Evolutionary conservation across 2,888 invertebrate species (phyloP), one percentile per base, ranked within the genome.

Genomic region (Sepioteuthis lessoniana): DNA sequence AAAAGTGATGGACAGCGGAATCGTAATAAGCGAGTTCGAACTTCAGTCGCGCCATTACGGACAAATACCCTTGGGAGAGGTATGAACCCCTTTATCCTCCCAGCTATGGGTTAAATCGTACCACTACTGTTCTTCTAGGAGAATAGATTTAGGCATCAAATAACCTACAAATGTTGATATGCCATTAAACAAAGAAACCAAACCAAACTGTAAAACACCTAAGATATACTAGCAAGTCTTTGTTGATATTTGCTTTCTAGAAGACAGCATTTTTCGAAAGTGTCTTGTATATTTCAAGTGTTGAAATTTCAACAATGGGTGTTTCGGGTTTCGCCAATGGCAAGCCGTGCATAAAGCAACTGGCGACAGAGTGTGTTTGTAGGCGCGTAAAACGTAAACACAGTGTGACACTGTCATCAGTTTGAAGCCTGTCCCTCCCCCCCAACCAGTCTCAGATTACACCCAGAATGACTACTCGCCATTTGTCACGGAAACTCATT

Each of bases 301-400:
- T 76, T 76, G n/a, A 76, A 76, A 76, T 76, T 76, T 76, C 76
- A 76, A 76, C 76, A 76, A 76, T 35, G 76, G 76, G 16, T 76
- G 76, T 76, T 76, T 76, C 76, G n/a, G n/a, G n/a, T 76, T 76
- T 76, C 76, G 76, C 76, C 76, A 76, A 76, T 76, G 76, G 76
- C 76, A 76, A 76, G 76, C 76, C 76, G 76, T n/a, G 76, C 76
- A 76, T 76, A 76, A 76, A 76, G 19, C 16, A n/a, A 76, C 16
- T 76, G 76, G 76, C 76, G 76, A 76, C 76, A 76, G n/a, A 76
- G n/a, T 16, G 76, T 76, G n/a, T 76, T 76, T 76, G n/a, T 76
- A 76, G 76, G 76, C 76, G n/a, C 76, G n/a, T 76, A 76, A 16
- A 76, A 76, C n/a, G 76, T 76, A 76, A 76, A 76, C 76, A 76